A percentile compares a stretch with the other conserved stretches of the same genome.
These are phyloP conservation scores for Omphaloscelis lunosa DNA, from an alignment of 2,888 invertebrate species.

Conservation along the genomic window DNA sequence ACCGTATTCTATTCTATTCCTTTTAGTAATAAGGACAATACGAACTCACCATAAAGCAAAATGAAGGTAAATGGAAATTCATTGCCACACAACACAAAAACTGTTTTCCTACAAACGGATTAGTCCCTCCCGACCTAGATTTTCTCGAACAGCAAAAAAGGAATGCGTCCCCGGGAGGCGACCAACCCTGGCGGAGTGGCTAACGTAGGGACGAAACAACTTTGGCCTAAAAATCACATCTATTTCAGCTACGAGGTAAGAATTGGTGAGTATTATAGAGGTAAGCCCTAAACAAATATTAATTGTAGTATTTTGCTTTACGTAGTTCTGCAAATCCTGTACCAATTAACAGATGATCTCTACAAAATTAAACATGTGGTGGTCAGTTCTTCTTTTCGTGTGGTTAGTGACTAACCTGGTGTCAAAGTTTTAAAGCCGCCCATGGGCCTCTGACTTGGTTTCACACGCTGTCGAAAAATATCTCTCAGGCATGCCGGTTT, in stretches of 20 bases:
- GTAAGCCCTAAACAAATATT: background rate
- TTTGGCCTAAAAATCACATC: slow-evolving; percentile 36
- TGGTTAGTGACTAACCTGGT: too few relatives aligned
- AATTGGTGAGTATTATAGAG: background rate
- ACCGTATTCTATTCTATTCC: too few relatives aligned
- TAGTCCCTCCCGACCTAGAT: slow-evolving; percentile 39
- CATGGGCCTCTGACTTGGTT: too few relatives aligned
- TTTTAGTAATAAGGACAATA: background rate
- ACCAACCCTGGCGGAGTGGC: slow-evolving; percentile 14
- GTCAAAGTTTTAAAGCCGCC: too few relatives aligned
- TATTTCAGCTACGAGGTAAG: slow-evolving; percentile 23
- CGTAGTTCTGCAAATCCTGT: background rate
- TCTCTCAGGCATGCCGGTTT: too few relatives aligned
- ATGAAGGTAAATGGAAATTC: background rate
- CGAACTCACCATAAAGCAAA: background rate
- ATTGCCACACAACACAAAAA: slow-evolving; percentile 23
- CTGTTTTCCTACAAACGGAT: slow-evolving; percentile 15
- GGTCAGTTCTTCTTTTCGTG: too few relatives aligned
- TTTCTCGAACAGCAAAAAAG: slow-evolving; percentile 32
- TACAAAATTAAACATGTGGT: background rate
- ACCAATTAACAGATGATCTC: background rate
- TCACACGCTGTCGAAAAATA: too few relatives aligned
- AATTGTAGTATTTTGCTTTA: background rate
- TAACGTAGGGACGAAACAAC: slow-evolving; percentile 18
- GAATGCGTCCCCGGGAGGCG: slow-evolving; percentile 16